A percentile compares a stretch with the other conserved stretches of the same genome.
Conservation (phyloP, 2,113 vertebrate genomes). For the Ailurus styani region DNA sequence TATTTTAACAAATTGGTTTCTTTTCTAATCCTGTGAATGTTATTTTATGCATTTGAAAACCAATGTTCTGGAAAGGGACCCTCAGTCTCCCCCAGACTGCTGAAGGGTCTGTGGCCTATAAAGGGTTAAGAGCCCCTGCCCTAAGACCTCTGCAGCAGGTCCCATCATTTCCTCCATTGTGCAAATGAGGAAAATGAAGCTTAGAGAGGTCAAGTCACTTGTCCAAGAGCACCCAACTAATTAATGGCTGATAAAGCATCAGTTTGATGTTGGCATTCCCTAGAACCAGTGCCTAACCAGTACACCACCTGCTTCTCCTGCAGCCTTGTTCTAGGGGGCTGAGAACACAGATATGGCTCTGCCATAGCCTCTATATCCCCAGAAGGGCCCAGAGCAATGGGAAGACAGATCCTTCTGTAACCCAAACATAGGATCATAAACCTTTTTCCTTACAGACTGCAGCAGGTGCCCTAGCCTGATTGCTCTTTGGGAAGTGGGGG, state of each 20-base stretch:
- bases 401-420: background rate
- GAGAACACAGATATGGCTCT: background rate
- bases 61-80: background rate
- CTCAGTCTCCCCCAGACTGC: background rate
- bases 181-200: background rate
- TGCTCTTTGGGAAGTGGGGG: background rate
- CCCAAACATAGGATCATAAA: background rate
- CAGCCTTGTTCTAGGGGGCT: background rate
- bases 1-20: background rate
- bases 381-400: background rate
- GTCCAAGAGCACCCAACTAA: background rate
- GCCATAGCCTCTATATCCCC: background rate
- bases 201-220: background rate
- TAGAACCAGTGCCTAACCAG: background rate
- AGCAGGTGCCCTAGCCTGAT: background rate
- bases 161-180: background rate
- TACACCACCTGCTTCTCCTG: background rate
- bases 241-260: background rate
- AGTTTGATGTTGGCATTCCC: background rate
- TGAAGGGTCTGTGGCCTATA: fast-evolving
- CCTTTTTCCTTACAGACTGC: background rate
- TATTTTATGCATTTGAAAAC: background rate
- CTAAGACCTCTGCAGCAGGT: background rate
- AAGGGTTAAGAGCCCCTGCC: background rate
- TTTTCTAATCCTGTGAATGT: background rate